Evolutionary conservation across 2,888 invertebrate genomes (phyloP).

Genomic region (Euproctis similis): DNA sequence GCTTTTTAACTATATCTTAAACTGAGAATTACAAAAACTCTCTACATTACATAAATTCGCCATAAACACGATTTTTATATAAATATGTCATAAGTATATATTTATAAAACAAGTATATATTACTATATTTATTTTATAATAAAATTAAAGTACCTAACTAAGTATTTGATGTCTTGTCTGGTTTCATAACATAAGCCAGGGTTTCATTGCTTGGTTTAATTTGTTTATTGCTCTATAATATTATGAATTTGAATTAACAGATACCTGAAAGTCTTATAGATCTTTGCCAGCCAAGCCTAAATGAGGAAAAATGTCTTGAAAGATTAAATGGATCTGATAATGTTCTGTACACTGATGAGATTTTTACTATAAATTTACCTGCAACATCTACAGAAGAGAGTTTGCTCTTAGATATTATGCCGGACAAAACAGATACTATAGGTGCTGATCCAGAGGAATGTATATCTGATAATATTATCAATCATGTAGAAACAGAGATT

Average conservation of each 20-base stretch:
- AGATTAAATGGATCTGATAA: background rate
- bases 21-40: too few relatives aligned
- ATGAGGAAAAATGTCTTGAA: constrained; percentile 8
- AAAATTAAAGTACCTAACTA: background rate
- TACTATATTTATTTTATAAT: too few relatives aligned
- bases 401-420: constrained; percentile 41
- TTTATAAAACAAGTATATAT: too few relatives aligned
- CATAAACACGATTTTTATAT: too few relatives aligned
- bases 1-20: too few relatives aligned
- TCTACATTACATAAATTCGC: too few relatives aligned
- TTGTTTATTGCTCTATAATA: background rate
- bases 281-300: constrained; percentile 35
- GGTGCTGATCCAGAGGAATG: constrained; percentile 25
- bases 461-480: constrained; percentile 9
- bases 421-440: constrained; percentile 40
- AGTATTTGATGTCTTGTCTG: too few relatives aligned
- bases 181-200: too few relatives aligned
- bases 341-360: constrained; percentile 1
- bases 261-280: constrained; percentile 48
- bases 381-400: constrained; percentile 40
- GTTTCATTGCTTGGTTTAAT: too few relatives aligned
- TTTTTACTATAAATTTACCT: constrained; percentile 5
- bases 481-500: constrained; percentile 9
- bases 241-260: constrained; percentile 20
- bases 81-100: too few relatives aligned